Percentiles rank a stretch among this genome's conserved stretches.
Conservation (phyloP, 1,140 invertebrate genomes). For the Argopecten irradians region DNA sequence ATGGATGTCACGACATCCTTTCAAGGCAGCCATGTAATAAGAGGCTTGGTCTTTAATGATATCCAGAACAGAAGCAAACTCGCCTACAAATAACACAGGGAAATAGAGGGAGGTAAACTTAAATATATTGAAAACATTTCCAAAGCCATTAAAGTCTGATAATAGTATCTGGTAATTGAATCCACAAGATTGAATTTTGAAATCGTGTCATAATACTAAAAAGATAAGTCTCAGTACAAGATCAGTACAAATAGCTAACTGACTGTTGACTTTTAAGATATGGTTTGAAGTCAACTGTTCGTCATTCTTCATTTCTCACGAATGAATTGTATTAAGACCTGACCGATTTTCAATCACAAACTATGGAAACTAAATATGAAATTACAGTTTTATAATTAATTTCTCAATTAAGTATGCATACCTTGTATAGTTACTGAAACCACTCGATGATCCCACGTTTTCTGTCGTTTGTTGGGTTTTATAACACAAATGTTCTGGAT, state of each 20-base stretch:
- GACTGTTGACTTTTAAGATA: no score
- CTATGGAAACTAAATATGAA: no score
- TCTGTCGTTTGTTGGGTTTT: background rate
- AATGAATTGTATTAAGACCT: no score
- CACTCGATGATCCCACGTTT: background rate
- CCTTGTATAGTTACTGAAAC: background rate
- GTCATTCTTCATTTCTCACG: no score
- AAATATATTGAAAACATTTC: constrained; percentile 1
- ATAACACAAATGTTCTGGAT: background rate
- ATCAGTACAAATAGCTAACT: no score
- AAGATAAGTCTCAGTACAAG: no score
- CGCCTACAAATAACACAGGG: constrained; percentile 31
- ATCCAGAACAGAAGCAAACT: constrained; percentile 29
- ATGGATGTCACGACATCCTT: background rate
- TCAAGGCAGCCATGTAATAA: constrained; percentile 25
- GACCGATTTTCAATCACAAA: no score
- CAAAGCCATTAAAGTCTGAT: background rate
- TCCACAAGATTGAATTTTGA: background rate
- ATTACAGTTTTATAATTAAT: background rate
- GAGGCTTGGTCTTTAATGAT: constrained; percentile 25
- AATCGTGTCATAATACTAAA: background rate
- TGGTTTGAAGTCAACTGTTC: no score
- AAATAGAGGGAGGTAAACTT: background rate
- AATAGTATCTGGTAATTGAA: background rate
- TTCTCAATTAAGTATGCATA: background rate